Evolutionary conservation across 1,140 invertebrate species (phyloP), one percentile per base, ranked within the genome.

Genomic region (Nymphalis io): DNA sequence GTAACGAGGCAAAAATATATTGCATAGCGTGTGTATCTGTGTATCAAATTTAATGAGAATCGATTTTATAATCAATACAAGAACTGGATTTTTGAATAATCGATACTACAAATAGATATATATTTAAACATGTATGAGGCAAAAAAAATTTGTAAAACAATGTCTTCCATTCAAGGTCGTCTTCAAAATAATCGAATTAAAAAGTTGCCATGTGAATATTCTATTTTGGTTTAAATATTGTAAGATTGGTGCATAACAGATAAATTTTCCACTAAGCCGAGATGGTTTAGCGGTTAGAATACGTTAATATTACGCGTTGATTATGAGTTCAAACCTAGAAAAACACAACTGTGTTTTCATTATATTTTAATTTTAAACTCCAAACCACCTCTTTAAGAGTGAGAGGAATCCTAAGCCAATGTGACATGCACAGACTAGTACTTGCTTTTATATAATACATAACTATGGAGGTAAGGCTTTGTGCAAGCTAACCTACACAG

Each of bases 141-240:
- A 69, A 69, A 69, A 69, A 42, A 68, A 57, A 39, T 13, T 16
- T 69, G 67, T 57, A 60, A 64, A 55, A 39, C 61, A 58, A 64
- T 64, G 68, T 63, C 68, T 18, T 20, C 20, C 18, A 51, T 21
- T 48, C 68, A 70, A 70, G 68, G 68, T 70, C 68, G 51, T n/a
- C 6, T 3, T 1, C 44, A 63, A 70, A 51, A 42, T 21, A 51
- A 51, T 46, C 42, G 15, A 46, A 46, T 51, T 18, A 51, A 8
- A 51, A 51, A 51, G 46, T 51, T 51, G 20, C 11, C 12, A 18
- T 18, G 12, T 20, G 46, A 51, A 51, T 51, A 20, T 51, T 51
- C 46, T 51, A 12, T 51, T 20, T 51, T 51, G 10, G 16, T 20
- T 51, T 12, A 18, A 16, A 51, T 51, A 20, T 51, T 51, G 8